Percentiles rank a stretch among this genome's conserved stretches.
Evolutionary conservation across 2,113 vertebrate species (phyloP).

Genomic region (Phoenicopterus ruber): DNA sequence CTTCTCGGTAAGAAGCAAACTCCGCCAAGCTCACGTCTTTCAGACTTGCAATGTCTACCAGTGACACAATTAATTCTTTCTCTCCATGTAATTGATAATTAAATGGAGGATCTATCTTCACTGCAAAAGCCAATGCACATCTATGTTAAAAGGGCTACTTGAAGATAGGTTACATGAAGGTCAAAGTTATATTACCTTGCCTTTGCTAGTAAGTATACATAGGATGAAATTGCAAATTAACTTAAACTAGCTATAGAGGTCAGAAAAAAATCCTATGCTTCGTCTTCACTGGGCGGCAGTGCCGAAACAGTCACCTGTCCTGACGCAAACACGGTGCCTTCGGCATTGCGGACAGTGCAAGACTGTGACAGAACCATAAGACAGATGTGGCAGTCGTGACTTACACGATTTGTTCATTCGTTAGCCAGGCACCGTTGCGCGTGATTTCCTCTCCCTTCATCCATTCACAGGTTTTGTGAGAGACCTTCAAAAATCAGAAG

Average conservation of each 20-base stretch:
- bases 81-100: not conserved
- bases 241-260: not conserved
- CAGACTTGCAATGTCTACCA: not conserved
- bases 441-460: not conserved
- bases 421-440: not conserved
- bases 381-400: not conserved
- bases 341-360: not conserved
- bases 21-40: fast-evolving
- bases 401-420: not conserved
- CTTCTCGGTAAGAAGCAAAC: not conserved
- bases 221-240: not conserved
- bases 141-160: not conserved
- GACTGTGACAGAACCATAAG: not conserved
- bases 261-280: not conserved
- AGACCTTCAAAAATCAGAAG: not conserved
- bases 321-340: fast-evolving
- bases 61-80: not conserved
- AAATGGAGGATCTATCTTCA: not conserved
- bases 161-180: not conserved
- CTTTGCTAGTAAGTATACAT: not conserved
- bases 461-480: not conserved
- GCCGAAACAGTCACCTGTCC: not conserved
- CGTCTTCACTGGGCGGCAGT: not conserved
- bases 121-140: not conserved
- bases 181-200: not conserved